Evolutionary conservation across 1,140 invertebrate genomes (phyloP), one percentile per base, ranked within the genome.

Genomic region (Laodelphax striatellus): DNA sequence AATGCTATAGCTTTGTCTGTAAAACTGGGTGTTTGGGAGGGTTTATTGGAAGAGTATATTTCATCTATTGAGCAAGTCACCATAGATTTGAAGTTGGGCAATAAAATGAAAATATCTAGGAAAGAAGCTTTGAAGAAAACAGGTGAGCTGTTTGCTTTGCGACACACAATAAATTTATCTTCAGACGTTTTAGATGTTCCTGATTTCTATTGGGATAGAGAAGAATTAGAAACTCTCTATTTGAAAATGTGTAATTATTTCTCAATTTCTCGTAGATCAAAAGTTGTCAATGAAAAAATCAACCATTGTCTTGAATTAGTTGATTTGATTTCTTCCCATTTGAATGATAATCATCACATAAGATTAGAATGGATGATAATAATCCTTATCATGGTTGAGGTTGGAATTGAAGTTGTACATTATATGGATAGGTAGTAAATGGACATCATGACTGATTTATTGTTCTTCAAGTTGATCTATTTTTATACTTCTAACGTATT

Each of bases 321-420:
- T 5, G 88, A 94, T 70, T 75, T 98, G 21, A 71, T 97, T 0
- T 88, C 88, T 0, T 81, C 84, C 28, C 89, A 96, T 78, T 77
- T 97, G 11, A 93, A 86, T 63, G 93, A 97, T 73, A 80, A 85
- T 11, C 93, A 97, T 75, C 92, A 95, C 71, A 82, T 90, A 2
- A 77, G 91, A 5, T 78, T 98, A 0, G 95, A 98, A 74, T 92
- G 90, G 90, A 96, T 97, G 88, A 95, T 98, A 57, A 98, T 98
- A 58, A 77, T 88, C 52, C 81, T 98, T 17, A 98, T 98, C 72
- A 85, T 94, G 81, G 86, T 95, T 0, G 95, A 98, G 78, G 93
- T 97, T 38, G 82, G 75, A 43, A 94, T 96, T 73, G 92, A 95
- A 76, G 77, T 83, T 58, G 71, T 94, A 13, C 92, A 95, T 75